Percentiles rank a stretch among this genome's conserved stretches.
These are phyloP conservation scores for Nineta flava DNA, from an alignment of 2,888 invertebrate genomes.

Conservation along the genomic window DNA sequence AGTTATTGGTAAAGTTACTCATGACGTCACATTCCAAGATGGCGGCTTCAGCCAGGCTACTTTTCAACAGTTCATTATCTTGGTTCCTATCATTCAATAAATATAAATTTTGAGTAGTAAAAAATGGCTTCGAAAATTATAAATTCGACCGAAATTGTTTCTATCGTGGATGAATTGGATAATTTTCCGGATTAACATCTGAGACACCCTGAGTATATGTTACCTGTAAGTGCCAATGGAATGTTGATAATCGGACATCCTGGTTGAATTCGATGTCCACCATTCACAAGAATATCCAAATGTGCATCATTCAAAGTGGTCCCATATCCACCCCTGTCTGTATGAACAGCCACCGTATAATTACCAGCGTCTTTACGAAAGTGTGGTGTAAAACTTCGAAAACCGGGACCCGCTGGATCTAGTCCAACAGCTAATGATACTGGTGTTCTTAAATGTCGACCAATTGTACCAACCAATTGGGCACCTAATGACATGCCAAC, in stretches of 20 bases:
- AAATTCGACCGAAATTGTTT: no score
- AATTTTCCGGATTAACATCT: not conserved
- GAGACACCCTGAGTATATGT: no score
- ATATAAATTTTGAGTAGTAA: no score
- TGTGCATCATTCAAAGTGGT: not conserved
- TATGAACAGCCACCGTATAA: not conserved
- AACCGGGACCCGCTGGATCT: conserved; percentile 4
- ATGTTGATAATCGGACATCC: not conserved
- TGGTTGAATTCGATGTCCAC: not conserved
- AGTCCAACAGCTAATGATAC: not conserved
- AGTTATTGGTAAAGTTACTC: no score
- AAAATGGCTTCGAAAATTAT: no score
- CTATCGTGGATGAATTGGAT: no score
- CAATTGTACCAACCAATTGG: not conserved
- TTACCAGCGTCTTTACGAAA: not conserved
- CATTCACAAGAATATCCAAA: not conserved
- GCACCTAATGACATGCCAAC: conserved; percentile 3
- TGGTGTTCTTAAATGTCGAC: not conserved
- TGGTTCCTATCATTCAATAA: no score
- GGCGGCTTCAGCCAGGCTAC: no score
- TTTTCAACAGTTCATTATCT: no score
- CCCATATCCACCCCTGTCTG: not conserved
- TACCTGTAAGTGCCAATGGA: not conserved
- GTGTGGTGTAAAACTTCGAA: not conserved
- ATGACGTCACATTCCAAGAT: no score